Base-by-base conservation (phyloP, 1,140 invertebrate species). In the Aphelenchoides besseyi region DNA sequence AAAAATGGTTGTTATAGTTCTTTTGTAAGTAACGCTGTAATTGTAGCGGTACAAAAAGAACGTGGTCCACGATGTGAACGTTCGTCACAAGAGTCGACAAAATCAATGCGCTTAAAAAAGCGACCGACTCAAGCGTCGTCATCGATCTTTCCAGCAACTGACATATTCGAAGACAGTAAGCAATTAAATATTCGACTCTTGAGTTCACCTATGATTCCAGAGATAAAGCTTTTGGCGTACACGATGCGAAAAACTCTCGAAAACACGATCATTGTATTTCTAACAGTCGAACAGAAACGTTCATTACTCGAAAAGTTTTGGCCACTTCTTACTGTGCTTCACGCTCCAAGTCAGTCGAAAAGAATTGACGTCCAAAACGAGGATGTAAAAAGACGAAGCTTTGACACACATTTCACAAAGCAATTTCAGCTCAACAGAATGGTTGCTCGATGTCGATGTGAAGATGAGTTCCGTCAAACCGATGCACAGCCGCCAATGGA, bases 21-120 rank as follows among this genome's bases (percentile, higher is more conserved):
- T n/a, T n/a, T n/a, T n/a, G n/a, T n/a, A n/a, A n/a, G n/a, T n/a
- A n/a, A n/a, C n/a, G n/a, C n/a, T n/a, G n/a, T 69, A 35, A 33
- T 71, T 78, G 55, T 68, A 86, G 91, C 91, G 48, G 91, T 92
- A 2, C 91, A 92, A 86, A 90, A 91, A 85, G 91, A 92, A 83
- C 85, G 91, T 69, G 91, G 91, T 2, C 91, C 91, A 29, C 8
- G 72, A 29, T 59, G 5, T 33, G 55, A 59, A 59, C 55, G 55
- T 28, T 18, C 55, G 12, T 8, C 18, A 16, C 23, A n/a, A 23
- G 30, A 35, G 35, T 53, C 28, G 48, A 30, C 23, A 52, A 8
- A 63, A 23, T 29, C 9, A 69, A 54, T 8, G 33, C 23, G 16
- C 16, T 70, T 32, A 36, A 57, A 32, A 73, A 74, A 71, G 2